Evolutionary conservation across 2,888 invertebrate species (phyloP), one percentile per base, ranked within the genome.

Genomic region (Toxonevra muliebris): DNA sequence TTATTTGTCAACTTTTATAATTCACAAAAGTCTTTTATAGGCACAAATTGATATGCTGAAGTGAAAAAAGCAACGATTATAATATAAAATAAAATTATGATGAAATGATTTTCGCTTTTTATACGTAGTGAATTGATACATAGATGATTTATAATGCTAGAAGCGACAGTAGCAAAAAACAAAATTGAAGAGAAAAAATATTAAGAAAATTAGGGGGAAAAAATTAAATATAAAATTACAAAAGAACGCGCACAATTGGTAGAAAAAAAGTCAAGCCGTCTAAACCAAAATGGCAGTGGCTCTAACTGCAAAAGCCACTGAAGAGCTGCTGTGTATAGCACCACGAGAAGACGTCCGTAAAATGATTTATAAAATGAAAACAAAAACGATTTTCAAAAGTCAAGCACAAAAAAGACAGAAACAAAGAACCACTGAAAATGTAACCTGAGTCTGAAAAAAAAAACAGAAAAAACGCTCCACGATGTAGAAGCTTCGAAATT

Each of bases 391-490:
- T 30, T 30, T 30, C 30, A 4, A 30, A 30, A 30, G 30, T 30
- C 30, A 30, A 42, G n/a, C 30, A 20, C 13, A 48, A 60, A 43
- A 60, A 7, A 20, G 13, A 19, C 42, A 42, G 15, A 45, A 20
- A 48, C 15, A 58, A 41, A 58, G 42, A 13, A 57, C 57, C 13
- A 60, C 19, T 45, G 48, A 60, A 60, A 60, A 19, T 13, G 60
- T 45, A 60, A 60, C 48, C 48, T 30, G 58, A 42, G 60, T 13
- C 15, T n/a, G 13, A n/a, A 48, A 19, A 12, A 3, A 20, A 1
- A 48, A 30, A 13, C 0, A n/a, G n/a, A 76, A 77, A 77, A 76
- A 78, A 68, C 45, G 69, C 19, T 68, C 66, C 13, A 59, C 54
- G 59, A 2, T 30, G 3, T 7, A 30, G 30, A 30, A 30, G 30